Percentiles rank a stretch among this genome's conserved stretches.
These are phyloP conservation scores for Amphiprion clarkii DNA, from an alignment of 2,797 vertebrate species.

Conservation along the genomic window DNA sequence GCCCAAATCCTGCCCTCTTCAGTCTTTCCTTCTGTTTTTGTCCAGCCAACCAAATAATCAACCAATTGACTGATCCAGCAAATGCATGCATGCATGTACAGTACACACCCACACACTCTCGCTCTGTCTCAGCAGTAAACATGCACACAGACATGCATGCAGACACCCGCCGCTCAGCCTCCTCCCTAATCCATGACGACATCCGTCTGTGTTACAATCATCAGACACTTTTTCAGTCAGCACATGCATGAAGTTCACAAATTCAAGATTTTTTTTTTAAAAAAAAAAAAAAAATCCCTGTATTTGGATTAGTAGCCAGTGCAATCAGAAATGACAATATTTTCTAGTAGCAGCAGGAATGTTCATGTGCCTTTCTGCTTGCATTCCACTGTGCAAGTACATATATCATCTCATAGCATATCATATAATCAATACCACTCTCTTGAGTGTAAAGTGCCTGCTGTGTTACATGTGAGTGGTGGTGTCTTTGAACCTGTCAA, in stretches of 20 bases:
- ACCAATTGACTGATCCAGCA: conserved; percentile 36
- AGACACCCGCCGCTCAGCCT: conserved; percentile 33
- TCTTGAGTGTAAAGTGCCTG: conserved; percentile 29
- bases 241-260: not conserved
- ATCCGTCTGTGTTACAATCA: not conserved
- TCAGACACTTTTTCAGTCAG: not conserved
- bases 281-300: not conserved
- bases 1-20: conserved; percentile 29
- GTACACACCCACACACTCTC: conserved; percentile 33
- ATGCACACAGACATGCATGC: conserved; percentile 26
- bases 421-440: conserved; percentile 58
- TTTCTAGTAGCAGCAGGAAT: not conserved
- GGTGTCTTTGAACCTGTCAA: conserved; percentile 43
- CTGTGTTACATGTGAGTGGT: conserved; percentile 45
- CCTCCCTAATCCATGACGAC: conserved; percentile 45
- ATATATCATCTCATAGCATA: conserved; percentile 28
- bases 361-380: not conserved
- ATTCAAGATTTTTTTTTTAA: not conserved
- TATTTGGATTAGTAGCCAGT: not conserved
- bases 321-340: not conserved
- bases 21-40: conserved; percentile 48
- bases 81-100: conserved; percentile 42
- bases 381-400: conserved; percentile 21
- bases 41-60: conserved; percentile 64
- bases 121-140: not conserved